phyloP scores from a whole-genome alignment of 2,113 vertebrate genomes.

The Peromyscus polionotus region DNA sequence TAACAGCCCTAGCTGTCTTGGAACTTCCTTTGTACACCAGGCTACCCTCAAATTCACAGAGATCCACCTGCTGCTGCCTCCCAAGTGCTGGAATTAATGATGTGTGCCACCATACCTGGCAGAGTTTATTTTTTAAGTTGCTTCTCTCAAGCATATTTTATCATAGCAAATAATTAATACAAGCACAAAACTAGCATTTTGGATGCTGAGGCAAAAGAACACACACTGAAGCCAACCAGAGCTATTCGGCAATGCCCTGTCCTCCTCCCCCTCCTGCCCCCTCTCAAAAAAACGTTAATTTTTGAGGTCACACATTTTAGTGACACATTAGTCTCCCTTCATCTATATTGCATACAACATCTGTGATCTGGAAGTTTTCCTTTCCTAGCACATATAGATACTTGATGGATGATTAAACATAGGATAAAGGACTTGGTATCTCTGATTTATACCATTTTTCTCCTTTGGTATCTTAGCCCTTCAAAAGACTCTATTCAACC shows the following conservation, averaged over 20 bases:
- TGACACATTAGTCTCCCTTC: no score
- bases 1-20: no score
- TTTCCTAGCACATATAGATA: background rate
- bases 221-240: background rate
- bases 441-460: background rate
- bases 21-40: no score
- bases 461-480: background rate
- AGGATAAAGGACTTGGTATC: background rate
- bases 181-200: background rate
- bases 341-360: background rate
- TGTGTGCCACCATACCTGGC: no score
- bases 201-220: background rate
- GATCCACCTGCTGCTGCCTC: no score
- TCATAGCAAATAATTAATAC: background rate
- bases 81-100: no score
- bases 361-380: background rate
- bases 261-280: no score
- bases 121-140: background rate
- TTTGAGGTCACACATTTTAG: background rate
- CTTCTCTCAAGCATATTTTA: background rate
- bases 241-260: background rate
- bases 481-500: background rate
- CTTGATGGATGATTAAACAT: no score
- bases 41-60: no score
- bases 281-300: background rate